Evolutionary conservation across 2,888 invertebrate species (phyloP).

Genomic region (Heteropelma amictum): DNA sequence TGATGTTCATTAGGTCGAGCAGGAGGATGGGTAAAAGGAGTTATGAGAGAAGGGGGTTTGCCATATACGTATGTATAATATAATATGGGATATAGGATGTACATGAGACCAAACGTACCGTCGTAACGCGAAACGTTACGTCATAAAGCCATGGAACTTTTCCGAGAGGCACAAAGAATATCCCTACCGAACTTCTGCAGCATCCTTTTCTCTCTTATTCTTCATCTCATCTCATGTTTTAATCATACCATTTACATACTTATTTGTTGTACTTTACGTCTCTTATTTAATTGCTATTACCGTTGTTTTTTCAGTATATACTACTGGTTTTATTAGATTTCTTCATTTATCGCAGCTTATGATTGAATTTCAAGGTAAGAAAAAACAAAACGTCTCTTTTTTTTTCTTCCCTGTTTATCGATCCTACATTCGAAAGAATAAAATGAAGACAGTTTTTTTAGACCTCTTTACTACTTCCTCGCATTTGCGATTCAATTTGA

Average conservation of each 20-base stretch:
- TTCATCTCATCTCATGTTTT: too few relatives aligned
- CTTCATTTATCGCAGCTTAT: not conserved
- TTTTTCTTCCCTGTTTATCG: too few relatives aligned
- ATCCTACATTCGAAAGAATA: too few relatives aligned
- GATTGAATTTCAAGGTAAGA: slow-evolving; percentile 5
- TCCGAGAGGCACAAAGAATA: slow-evolving; percentile 29
- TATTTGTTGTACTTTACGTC: too few relatives aligned
- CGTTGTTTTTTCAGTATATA: too few relatives aligned
- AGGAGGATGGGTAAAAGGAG: slow-evolving; percentile 51
- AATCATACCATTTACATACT: too few relatives aligned
- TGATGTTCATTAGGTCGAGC: slow-evolving; percentile 26
- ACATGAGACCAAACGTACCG: slow-evolving; percentile 61
- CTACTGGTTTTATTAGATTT: too few relatives aligned
- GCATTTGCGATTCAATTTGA: too few relatives aligned
- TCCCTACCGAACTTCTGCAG: slow-evolving; percentile 9
- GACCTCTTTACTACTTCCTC: too few relatives aligned
- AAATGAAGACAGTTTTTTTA: too few relatives aligned
- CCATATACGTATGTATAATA: not conserved
- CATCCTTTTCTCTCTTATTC: slow-evolving; percentile 38
- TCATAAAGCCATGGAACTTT: slow-evolving; percentile 53
- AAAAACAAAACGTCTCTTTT: not conserved
- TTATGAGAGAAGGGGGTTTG: slow-evolving; percentile 29
- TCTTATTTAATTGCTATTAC: too few relatives aligned
- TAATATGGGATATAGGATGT: slow-evolving; percentile 18
- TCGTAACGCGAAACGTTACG: slow-evolving; percentile 59